Conservation (phyloP, 2,113 vertebrate species). For the Plecturocebus donacophilus region DNA sequence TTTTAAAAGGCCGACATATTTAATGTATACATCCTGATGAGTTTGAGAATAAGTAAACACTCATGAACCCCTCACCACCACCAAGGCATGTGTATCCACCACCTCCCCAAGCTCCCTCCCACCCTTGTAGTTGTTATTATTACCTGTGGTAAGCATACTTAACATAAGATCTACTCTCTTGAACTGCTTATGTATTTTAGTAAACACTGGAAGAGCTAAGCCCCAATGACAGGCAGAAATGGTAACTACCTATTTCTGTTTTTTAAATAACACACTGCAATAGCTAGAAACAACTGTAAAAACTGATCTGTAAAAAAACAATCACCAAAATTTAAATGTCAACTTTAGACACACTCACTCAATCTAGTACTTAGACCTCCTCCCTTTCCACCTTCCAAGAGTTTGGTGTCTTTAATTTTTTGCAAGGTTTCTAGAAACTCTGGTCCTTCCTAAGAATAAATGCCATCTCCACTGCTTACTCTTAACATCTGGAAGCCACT, state of each 20-base stretch:
- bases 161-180: not conserved
- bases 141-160: not conserved
- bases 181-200: constrained; percentile 1
- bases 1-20: not conserved
- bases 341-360: not conserved
- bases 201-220: not conserved
- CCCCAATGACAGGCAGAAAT: not conserved
- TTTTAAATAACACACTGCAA: not conserved
- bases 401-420: not conserved
- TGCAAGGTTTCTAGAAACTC: constrained; percentile 3
- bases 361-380: not conserved
- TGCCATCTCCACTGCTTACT: not conserved
- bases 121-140: not conserved
- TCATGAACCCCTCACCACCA: not conserved
- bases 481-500: not conserved
- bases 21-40: not conserved
- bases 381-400: not conserved
- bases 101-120: not conserved
- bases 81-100: not conserved
- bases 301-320: not conserved
- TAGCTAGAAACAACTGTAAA: constrained; percentile 31
- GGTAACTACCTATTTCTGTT: not conserved
- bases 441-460: constrained; percentile 14
- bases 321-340: not conserved
- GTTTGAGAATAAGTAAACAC: not conserved